These are phyloP conservation scores for Dorcus parallelipipedus DNA, from an alignment of 2,888 invertebrate genomes.

Conservation along the genomic window DNA sequence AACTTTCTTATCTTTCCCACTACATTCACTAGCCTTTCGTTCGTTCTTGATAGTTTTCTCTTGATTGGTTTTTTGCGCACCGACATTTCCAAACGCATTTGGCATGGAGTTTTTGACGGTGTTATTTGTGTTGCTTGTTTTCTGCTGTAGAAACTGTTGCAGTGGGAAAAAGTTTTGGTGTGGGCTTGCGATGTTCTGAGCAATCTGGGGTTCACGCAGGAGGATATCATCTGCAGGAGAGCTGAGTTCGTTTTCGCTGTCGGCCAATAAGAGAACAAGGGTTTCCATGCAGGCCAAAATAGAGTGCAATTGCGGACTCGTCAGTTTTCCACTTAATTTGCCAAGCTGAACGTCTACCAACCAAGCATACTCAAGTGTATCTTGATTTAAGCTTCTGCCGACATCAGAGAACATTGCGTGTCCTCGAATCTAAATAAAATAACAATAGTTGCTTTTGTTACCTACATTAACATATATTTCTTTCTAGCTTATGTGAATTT, in stretches of 20 bases:
- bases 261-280: constrained; percentile 77
- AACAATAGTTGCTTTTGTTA: no score
- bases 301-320: constrained; percentile 84
- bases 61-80: constrained; percentile 1
- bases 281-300: constrained; percentile 87
- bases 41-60: constrained; percentile 14
- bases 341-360: constrained; percentile 92
- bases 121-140: constrained; percentile 19
- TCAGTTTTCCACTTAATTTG: constrained; percentile 87
- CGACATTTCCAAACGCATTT: constrained; percentile 6
- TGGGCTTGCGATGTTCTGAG: constrained; percentile 25
- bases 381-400: constrained; percentile 84
- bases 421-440: constrained; percentile 67
- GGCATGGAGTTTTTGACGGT: constrained; percentile 11
- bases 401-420: constrained; percentile 96
- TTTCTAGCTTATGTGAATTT: no score
- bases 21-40: constrained; percentile 22
- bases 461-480: no score
- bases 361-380: constrained; percentile 97
- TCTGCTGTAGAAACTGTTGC: constrained; percentile 31
- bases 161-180: constrained; percentile 26
- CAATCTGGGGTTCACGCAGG: constrained; percentile 23
- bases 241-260: constrained; percentile 85
- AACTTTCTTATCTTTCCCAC: constrained; percentile 16
- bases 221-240: constrained; percentile 56